Evolutionary conservation across 2,113 vertebrate genomes (phyloP), one percentile per base, ranked within the genome.

Genomic region (Grammomys dolichurus): DNA sequence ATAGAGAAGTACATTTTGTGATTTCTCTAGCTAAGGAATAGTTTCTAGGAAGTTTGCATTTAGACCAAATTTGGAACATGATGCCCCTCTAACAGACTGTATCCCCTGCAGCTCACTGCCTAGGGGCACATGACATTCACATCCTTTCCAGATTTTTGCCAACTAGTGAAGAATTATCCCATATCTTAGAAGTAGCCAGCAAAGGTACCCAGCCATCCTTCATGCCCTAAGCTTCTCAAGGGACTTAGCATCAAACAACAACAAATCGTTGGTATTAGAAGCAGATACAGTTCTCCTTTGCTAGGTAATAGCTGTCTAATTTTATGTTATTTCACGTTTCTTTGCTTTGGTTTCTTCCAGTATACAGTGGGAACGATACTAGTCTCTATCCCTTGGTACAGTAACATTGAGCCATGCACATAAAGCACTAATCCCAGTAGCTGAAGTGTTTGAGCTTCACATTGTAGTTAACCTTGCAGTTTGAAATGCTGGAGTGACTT

Each of bases 321-420:
- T 70, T 48, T 56, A 26, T 33, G 14, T 43, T 20, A 51, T 24
- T 82, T 31, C 72, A 40, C 22, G 48, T 19, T 46, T 43, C 28
- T 33, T 16, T 86, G 48, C 58, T 82, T 87, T 92, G 20, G 36
- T 91, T 69, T 73, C 56, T 69, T 40, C 46, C 86, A 46, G 63
- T 70, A 3, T 58, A 46, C 65, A 91, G 20, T 40, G 67, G 46
- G 54, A 24, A 2, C 12, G 19, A 22, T 6, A 31, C 5, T 24
- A 2, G 22, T 40, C 77, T 48, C 54, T 12, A 16, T 65, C 28
- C 58, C 81, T 76, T 46, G 3, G 81, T 31, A 56, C 85, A 10
- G 10, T 67, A 16, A 16, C 46, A 0, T 40, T 60, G 60, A 65
- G 1, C 26, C 36, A 5, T 31, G 13, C 31, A 3, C 5, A 8